Base-by-base conservation (phyloP, 2,797 vertebrate species). In the Pangasius larnaudii region DNA sequence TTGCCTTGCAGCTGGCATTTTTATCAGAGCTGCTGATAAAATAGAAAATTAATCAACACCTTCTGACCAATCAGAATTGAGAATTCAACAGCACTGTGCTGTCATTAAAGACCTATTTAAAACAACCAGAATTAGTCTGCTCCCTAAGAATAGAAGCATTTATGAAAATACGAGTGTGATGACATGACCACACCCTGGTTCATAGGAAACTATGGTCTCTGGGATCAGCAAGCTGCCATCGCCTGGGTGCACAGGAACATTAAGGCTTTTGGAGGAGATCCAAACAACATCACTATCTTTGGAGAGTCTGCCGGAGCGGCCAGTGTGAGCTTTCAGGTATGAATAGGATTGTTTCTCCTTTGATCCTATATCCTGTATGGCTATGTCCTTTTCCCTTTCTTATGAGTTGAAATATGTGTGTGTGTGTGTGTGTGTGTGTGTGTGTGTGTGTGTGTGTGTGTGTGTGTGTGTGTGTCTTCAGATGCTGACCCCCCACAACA, bases 211-310 rank as follows among this genome's bases (percentile, higher is more conserved):
- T 99, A 97, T 0, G 98, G 98, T 2, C 95, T 99, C 75, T 97
- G 98, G 96, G 98, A 99, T 89, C 98, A 99, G 96, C 98, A 99
- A 0, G 96, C 97, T 79, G 98, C 97, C 90, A 99, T 99, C 0
- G 94, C 96, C 1, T 99, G 98, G 98, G 98, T 99, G 81, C 95
- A 98, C 96, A 97, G 97, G 90, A 99, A 99, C 93, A 99, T 99
- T 85, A 96, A 87, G 0, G 94, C 95, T 30, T 99, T 99, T 7
- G 98, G 98, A 4, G 98, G 98, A 10, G 96, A 99, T 93, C 96
- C 98, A 0, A 72, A 95, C 87, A 99, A 97, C 92, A 95, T 99
- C 91, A 99, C 98, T 27, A 0, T 99, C 91, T 99, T 99, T 56
- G 98, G 98, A 85, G 98, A 99, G 77, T 99, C 98, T 3, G 98